These are phyloP conservation scores for Epinotia brunnichana DNA, from an alignment of 2,888 invertebrate genomes.

Conservation along the genomic window DNA sequence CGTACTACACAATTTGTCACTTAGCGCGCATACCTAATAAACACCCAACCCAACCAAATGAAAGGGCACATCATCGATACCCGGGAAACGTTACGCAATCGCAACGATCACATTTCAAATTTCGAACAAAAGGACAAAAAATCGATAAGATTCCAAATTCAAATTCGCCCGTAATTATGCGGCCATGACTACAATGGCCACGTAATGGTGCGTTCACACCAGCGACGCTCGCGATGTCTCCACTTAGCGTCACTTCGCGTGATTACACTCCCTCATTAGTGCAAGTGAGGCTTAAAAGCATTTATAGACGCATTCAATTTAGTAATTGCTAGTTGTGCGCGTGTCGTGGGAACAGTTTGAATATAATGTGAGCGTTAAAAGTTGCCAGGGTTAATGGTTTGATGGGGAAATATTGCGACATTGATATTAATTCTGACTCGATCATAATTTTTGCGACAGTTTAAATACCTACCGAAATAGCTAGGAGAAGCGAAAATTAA, in stretches of 20 bases:
- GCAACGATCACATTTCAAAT: conserved; percentile 17
- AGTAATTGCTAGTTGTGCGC: conserved; percentile 74
- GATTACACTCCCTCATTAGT: conserved; percentile 77
- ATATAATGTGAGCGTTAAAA: conserved; percentile 28
- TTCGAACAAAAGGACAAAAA: conserved; percentile 34
- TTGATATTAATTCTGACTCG: conserved; percentile 13
- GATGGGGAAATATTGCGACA: conserved; percentile 21
- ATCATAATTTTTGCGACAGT: neutral
- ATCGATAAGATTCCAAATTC: conserved; percentile 58
- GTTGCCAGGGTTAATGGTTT: conserved; percentile 15
- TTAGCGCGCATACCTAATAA: too few species aligned
- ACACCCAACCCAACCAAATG: neutral
- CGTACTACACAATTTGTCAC: too few species aligned
- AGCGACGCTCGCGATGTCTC: conserved; percentile 68
- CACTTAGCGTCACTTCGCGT: conserved; percentile 69
- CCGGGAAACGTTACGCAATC: conserved; percentile 5
- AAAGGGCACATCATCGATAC: neutral
- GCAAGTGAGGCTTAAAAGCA: conserved; percentile 80
- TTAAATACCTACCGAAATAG: too few species aligned
- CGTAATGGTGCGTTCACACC: conserved; percentile 72
- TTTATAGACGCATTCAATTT: conserved; percentile 79
- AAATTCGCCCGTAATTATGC: conserved; percentile 65
- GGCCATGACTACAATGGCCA: conserved; percentile 63
- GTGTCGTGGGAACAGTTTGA: conserved; percentile 50
- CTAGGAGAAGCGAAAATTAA: too few species aligned